Conservation (phyloP, 64 coral and sea anemone species). For the Anthopleura sola region DNA sequence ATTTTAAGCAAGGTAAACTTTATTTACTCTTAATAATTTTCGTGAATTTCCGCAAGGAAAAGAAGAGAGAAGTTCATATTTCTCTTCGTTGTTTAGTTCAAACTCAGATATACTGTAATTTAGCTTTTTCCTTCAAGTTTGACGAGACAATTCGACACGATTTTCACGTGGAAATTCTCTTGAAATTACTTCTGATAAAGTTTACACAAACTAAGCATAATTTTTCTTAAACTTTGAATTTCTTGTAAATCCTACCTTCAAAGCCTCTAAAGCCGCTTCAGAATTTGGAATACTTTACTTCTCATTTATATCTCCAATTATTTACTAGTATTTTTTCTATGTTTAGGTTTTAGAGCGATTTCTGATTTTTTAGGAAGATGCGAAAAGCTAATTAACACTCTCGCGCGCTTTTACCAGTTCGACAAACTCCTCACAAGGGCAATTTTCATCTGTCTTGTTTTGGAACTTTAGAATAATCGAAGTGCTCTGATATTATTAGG, state of each 20-base stretch:
- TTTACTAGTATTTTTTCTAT: neutral
- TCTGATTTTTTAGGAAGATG: neutral
- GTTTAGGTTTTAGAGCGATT: neutral
- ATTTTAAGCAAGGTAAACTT: slow-evolving; percentile 28
- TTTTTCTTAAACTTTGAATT: neutral
- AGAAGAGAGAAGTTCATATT: neutral
- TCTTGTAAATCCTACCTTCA: neutral
- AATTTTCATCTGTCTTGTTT: neutral
- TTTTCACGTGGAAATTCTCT: neutral
- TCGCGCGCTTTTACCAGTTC: neutral
- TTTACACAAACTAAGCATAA: slow-evolving; percentile 12
- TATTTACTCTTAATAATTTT: slow-evolving; percentile 19
- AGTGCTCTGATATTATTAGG: no score
- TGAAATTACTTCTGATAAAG: neutral
- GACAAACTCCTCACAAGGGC: neutral
- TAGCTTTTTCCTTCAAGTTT: neutral
- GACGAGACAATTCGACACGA: neutral
- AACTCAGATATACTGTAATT: neutral
- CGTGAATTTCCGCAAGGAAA: neutral
- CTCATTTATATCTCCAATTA: neutral
- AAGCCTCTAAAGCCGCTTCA: neutral
- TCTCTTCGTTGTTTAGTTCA: neutral
- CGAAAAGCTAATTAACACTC: neutral
- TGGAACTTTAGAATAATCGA: neutral
- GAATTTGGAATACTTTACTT: neutral